Evolutionary conservation across 2,113 vertebrate species (phyloP), one percentile per base, ranked within the genome.

Genomic region (Epinephelus cyanopodus): DNA sequence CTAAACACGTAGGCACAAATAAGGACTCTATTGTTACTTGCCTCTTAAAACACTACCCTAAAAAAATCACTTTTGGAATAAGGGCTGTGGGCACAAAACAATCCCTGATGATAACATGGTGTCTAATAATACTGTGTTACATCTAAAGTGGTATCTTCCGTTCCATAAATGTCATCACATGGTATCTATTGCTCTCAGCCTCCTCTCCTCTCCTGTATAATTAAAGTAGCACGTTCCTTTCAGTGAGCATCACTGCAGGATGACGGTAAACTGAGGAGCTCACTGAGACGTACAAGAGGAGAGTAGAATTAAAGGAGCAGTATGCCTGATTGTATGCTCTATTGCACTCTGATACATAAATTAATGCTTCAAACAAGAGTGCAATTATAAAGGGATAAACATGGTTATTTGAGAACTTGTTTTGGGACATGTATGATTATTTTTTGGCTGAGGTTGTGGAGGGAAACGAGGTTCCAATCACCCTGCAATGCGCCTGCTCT

Each of bases 1-100:
- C 66, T 71, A 79, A 80, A 81, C 63, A 90, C 60, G 48, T 33
- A 84, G 33, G 60, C 74, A 81, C 72, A 82, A 89, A 93, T 74
- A 90, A 88, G 82, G 86, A 85, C 71, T 82, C 90, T 82, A 92
- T 92, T 92, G 88, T 92, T 91, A 83, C 86, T 52, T 6, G 29
- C 48, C 56, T 64, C 57, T 75, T 33, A 18, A n/a, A 62, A 83
- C 62, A 37, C 18, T 60, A 74, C 33, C 68, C 53, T 52, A 0
- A 78, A 73, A 48, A 76, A 60, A 14, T 7, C 3, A 50, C 19
- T 37, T 77, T 70, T 75, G 56, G 79, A 87, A 81, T 47, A 42
- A 69, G 19, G 45, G 70, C 21, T 60, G 33, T 14, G 53, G 62
- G 66, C 13, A 66, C 69, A 54, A 81, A 79, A 79, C 48, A 67